Evolutionary conservation across 2,797 vertebrate genomes (phyloP).

Genomic region (Okamejei kenojei): DNA sequence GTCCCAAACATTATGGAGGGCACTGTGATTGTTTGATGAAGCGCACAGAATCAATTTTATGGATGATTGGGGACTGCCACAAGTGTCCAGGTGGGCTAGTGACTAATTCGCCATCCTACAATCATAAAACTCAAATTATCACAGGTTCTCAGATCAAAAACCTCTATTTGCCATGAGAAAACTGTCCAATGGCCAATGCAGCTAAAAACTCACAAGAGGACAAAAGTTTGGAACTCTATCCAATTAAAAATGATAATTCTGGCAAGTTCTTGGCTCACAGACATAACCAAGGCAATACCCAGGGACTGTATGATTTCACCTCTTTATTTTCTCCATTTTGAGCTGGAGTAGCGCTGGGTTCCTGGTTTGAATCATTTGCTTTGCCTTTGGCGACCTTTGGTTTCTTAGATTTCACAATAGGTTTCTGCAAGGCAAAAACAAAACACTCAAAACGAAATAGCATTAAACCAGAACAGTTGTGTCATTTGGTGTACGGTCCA

Average conservation of each 20-base stretch:
- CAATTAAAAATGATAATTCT: background rate
- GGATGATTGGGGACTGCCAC: background rate
- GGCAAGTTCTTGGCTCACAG: background rate
- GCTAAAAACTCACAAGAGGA: background rate
- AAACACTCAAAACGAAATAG: background rate
- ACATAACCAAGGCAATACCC: background rate
- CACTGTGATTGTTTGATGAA: no score
- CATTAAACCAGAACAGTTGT: background rate
- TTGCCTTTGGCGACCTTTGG: conserved; percentile 23
- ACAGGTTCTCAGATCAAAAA: no score
- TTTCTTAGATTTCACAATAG: background rate
- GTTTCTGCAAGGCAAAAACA: background rate
- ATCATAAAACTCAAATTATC: no score
- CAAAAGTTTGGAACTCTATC: no score
- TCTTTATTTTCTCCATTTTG: conserved; percentile 36
- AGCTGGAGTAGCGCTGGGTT: background rate
- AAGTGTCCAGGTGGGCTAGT: background rate
- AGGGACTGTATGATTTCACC: background rate
- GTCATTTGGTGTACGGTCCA: no score
- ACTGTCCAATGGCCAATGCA: background rate
- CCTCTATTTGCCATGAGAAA: no score
- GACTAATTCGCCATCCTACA: background rate
- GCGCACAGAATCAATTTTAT: no score
- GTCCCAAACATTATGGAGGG: no score
- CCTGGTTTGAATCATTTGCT: background rate